Conservation (phyloP, 2,888 invertebrate species). For the Adelphocoris suturalis region DNA sequence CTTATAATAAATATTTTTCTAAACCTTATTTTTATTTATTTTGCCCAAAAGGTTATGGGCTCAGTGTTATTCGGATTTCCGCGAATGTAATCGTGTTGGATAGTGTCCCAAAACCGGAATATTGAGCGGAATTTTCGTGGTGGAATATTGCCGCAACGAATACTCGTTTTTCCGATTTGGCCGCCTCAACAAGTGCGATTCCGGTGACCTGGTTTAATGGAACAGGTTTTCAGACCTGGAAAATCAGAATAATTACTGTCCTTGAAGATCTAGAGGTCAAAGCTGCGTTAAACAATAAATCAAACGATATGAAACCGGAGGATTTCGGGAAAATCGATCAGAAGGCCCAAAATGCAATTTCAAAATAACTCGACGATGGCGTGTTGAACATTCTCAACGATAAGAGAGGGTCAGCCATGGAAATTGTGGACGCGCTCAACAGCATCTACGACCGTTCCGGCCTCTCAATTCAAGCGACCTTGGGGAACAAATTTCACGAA, state of each 20-base stretch:
- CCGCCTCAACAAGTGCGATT: too few species aligned
- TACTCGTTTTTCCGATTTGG: too few species aligned
- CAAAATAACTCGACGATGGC: neutral
- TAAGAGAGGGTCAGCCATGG: neutral
- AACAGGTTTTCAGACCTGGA: too few species aligned
- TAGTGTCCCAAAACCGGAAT: neutral
- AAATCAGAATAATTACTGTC: too few species aligned
- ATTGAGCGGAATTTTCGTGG: neutral
- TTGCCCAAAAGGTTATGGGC: conserved; percentile 47
- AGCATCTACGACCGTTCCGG: conserved; percentile 20
- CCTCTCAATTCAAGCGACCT: conserved; percentile 6
- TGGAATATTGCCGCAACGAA: neutral
- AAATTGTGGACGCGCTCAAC: neutral
- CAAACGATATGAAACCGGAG: neutral
- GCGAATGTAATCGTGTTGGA: neutral
- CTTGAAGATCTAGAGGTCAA: too few species aligned
- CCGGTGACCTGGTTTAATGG: too few species aligned
- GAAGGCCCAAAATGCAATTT: conserved; percentile 32
- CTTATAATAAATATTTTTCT: too few species aligned
- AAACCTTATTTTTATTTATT: too few species aligned
- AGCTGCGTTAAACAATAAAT: neutral
- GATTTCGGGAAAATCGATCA: too few species aligned
- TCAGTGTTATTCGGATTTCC: conserved; percentile 1
- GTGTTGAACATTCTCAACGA: conserved; percentile 19
- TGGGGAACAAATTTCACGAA: conserved; percentile 35